Base-by-base conservation (phyloP, 1,140 invertebrate genomes). In the Drosophila ohnishii region DNA sequence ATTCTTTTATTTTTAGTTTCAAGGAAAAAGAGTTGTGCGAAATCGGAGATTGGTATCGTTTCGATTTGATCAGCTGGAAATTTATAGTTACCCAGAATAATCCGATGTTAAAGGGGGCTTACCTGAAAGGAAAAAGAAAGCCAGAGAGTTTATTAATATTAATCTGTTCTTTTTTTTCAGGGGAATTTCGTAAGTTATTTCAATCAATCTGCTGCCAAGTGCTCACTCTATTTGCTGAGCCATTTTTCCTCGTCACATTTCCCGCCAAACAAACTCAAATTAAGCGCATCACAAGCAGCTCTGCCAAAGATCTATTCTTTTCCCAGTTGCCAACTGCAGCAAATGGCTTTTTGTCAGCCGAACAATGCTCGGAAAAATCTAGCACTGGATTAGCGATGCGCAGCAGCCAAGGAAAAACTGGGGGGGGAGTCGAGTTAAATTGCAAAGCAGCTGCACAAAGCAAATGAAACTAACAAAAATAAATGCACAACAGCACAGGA, bases 391-490 rank as follows among this genome's bases (percentile, higher is more conserved):
- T 87, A 83, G 75, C 75, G 53, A 66, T 76, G 72, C 55, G 42
- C n/a, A 56, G 74, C 75, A 77, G 75, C 75, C 60, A 50, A 40
- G 35, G 40, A 47, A 40, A 51, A 45, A 11, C 35, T 19, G 45
- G 25, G 32, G 10, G 10, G 22, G 34, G 19, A 32, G 35, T 3
- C 10, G 62, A 66, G 65, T 69, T 66, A 64, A 63, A 74, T 44
- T 76, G 56, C 72, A 74, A 75, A 53, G 74, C 83, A 86, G 78
- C 83, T 87, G 83, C 76, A 83, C 71, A 76, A 79, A 75, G 83
- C 50, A 82, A 82, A 85, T 78, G 71, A 72, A 87, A 76, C 82
- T 87, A 82, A 73, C 78, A 86, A 72, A 86, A 79, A 86, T 78
- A 78, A 85, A 85, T 73, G 75, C 50, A 60, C 53, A 72, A 75